phyloP scores from a whole-genome alignment of 2,888 invertebrate species.

The Caenorhabditis sp. region DNA sequence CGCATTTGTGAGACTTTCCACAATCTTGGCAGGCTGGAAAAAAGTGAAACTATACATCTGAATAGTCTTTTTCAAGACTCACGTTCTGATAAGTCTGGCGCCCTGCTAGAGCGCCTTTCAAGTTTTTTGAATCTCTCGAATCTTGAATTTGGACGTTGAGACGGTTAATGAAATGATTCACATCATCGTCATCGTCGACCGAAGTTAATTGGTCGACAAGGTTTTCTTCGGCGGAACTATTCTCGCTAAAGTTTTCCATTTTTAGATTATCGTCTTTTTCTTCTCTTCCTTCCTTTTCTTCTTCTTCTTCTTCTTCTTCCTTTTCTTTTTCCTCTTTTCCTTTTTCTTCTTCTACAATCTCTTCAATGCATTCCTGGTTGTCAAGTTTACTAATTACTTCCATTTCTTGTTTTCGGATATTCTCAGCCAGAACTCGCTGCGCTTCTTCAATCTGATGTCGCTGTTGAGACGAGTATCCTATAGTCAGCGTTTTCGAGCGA shows the following conservation, averaged over 20 bases:
- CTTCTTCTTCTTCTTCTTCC: too few species aligned
- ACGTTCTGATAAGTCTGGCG: slow-evolving; percentile 51
- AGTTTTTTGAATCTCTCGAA: slow-evolving; percentile 57
- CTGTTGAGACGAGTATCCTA: slow-evolving; percentile 28
- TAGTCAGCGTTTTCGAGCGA: slow-evolving; percentile 6
- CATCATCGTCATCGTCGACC: slow-evolving; percentile 40
- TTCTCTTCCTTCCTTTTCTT: too few species aligned
- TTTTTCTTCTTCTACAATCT: slow-evolving; percentile 6
- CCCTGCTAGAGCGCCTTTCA: slow-evolving; percentile 62
- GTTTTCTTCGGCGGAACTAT: too few species aligned
- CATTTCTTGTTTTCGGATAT: slow-evolving; percentile 20
- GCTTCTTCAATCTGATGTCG: slow-evolving; percentile 25
- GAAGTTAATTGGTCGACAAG: slow-evolving; percentile 18
- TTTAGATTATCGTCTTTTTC: too few species aligned
- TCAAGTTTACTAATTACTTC: slow-evolving; percentile 6
- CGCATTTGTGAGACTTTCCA: slow-evolving; percentile 57
- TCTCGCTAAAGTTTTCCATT: too few species aligned
- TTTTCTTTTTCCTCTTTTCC: slow-evolving; percentile 17
- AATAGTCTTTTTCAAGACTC: background rate
- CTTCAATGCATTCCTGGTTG: background rate
- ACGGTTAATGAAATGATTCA: slow-evolving; percentile 27
- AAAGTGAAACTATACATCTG: background rate
- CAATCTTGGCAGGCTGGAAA: slow-evolving; percentile 53
- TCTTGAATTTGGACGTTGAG: slow-evolving; percentile 34
- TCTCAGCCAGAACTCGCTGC: background rate